Conservation (phyloP, 2,888 invertebrate genomes). For the Pollenia griseotomentosa region DNA sequence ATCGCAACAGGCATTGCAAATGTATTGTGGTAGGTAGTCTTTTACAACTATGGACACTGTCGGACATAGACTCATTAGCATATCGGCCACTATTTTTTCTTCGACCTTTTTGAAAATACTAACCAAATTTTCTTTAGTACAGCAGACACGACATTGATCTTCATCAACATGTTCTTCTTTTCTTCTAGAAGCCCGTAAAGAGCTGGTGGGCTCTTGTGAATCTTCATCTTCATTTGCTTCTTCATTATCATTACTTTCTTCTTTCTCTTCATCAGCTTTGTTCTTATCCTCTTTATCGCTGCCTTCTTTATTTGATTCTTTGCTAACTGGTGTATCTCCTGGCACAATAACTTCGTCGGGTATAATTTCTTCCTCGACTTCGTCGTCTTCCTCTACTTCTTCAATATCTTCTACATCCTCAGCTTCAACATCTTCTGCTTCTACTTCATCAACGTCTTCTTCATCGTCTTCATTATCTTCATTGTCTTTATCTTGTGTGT, state of each 20-base stretch:
- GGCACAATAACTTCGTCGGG: constrained; percentile 64
- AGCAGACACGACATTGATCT: constrained; percentile 83
- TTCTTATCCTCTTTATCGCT: constrained; percentile 36
- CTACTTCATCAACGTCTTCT: constrained; percentile 47
- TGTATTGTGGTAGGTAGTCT: constrained; percentile 84
- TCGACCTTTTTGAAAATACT: constrained; percentile 81
- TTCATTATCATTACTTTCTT: constrained; percentile 32
- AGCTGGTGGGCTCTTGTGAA: constrained; percentile 64
- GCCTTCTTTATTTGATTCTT: constrained; percentile 65
- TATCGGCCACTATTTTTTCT: constrained; percentile 82
- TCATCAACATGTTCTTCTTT: constrained; percentile 79
- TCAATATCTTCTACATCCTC: constrained; percentile 59
- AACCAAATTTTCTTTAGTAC: constrained; percentile 79
- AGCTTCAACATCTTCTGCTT: constrained; percentile 48
- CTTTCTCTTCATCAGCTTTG: constrained; percentile 50
- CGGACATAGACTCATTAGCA: constrained; percentile 83
- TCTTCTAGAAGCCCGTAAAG: constrained; percentile 72
- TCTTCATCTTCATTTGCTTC: constrained; percentile 62
- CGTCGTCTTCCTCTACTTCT: constrained; percentile 45
- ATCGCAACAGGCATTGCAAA: constrained; percentile 82
- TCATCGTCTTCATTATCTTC: constrained; percentile 51
- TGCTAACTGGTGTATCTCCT: constrained; percentile 40
- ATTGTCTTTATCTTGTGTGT: constrained; percentile 25
- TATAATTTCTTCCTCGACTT: constrained; percentile 67
- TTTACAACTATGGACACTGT: constrained; percentile 82